Evolutionary conservation across 1,140 invertebrate species (phyloP), one percentile per base, ranked within the genome.

Genomic region (Phenacoccus solenopsis): DNA sequence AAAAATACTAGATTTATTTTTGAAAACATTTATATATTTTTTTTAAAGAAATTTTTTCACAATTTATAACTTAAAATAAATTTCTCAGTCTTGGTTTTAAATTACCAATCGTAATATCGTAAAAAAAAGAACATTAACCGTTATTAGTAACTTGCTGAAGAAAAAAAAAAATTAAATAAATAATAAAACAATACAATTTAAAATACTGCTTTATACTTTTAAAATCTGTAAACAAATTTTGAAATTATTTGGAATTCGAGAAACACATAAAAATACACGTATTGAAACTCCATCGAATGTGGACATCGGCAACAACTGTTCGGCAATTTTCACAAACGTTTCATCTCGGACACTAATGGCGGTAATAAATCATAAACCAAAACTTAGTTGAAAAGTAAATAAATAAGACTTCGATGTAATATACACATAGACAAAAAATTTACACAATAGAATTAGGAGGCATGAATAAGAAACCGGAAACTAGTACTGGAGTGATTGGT

Each of bases 11-110:
- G 2, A 9, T 16, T 10, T 49, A 64, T 64, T 64, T 38, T 64
- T 64, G 59, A 64, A 64, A 64, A 64, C 59, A 64, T 64, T 64
- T 64, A 64, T 64, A 64, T 64, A 64, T 9, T 64, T 64, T 64
- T 64, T 64, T 64, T 25, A 64, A 64, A 64, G 59, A 27, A 49
- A 64, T 64, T 64, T 64, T 64, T 64, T 64, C 59, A 27, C 59
- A 27, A 64, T 38, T 38, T 38, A 38, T 64, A 64, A 64, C 59
- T 64, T 64, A 64, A 64, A 64, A 64, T 64, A 64, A 64, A 25
- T 25, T 64, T 64, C 25, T 64, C 59, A 64, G 59, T 64, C 59
- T 64, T 64, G 59, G 59, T 64, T 64, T 64, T 25, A 64, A 64
- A 64, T 64, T 64, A 64, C 59, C 59, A 64, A 64, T 64, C 25